Percentiles rank a stretch among this genome's conserved stretches.
phyloP scores from a whole-genome alignment of 1,140 invertebrate species.

The Doryteuthis pealeii region DNA sequence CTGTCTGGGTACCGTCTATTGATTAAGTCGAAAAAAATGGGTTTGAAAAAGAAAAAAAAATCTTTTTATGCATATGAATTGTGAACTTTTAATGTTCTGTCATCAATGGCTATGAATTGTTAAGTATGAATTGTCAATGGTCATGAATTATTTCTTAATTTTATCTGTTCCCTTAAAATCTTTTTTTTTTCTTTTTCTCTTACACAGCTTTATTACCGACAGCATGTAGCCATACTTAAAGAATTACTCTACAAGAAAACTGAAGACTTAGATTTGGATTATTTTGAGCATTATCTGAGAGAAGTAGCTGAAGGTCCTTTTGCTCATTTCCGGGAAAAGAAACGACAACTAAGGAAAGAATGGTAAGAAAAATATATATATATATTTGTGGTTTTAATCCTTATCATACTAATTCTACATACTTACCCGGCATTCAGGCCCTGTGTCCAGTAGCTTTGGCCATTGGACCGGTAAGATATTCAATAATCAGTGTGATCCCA shows the following conservation, averaged over 20 bases:
- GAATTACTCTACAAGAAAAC: slow-evolving; percentile 72
- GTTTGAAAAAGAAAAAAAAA: too few species aligned
- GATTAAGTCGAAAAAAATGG: too few species aligned
- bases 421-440: too few species aligned
- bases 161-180: neutral
- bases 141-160: too few species aligned
- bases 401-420: too few species aligned
- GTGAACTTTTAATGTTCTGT: too few species aligned
- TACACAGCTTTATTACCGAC: slow-evolving; percentile 62
- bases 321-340: slow-evolving; percentile 52
- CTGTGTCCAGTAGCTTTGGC: too few species aligned
- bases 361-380: slow-evolving; percentile 28
- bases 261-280: slow-evolving; percentile 51
- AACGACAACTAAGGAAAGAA: slow-evolving; percentile 33
- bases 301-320: slow-evolving; percentile 59
- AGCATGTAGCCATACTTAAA: slow-evolving; percentile 84
- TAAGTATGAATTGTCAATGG: too few species aligned
- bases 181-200: neutral
- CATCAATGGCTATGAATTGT: too few species aligned
- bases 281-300: slow-evolving; percentile 52
- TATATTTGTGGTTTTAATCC: neutral
- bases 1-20: too few species aligned
- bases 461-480: too few species aligned
- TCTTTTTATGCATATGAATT: too few species aligned
- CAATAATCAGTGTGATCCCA: neutral